Evolutionary conservation across 2,113 vertebrate genomes (phyloP), one percentile per base, ranked within the genome.

Genomic region (Jacana jacana): DNA sequence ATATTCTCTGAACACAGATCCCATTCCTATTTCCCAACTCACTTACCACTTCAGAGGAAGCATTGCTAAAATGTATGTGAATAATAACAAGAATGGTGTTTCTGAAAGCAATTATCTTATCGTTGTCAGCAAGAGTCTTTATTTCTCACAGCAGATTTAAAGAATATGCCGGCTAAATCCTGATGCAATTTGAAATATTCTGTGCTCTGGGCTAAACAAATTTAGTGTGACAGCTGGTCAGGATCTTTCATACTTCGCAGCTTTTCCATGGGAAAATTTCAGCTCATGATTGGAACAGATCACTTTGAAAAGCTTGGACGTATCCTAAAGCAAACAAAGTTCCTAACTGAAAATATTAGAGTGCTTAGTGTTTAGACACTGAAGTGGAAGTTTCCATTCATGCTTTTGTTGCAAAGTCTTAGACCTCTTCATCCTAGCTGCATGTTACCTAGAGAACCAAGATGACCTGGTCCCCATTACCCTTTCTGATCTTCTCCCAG

Each of bases 381-480:
- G 42, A 1, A 1, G 30, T 69, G 25, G 35, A 81, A 57, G 24
- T 30, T 70, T 70, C 51, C 7, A 22, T 71, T 76, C 10, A 8
- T 58, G 27, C 10, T 58, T 54, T 37, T 4, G 2, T 23, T 81
- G 23, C 10, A 19, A 69, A 25, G 7, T 24, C 17, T 55, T 31
- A 51, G 20, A 39, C 11, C 7, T 51, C 12, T 57, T 13, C 31
- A 33, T 23, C 27, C 8, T 48, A 37, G 6, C 16, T 17, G 27
- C 58, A 54, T 27, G 19, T 31, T 70, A 46, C 9, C 30, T 49
- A 14, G 37, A 6, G 17, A 10, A 7, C 2, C 51, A 54, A 71
- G 17, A 4, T 0, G 0, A 30, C 8, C 23, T 48, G 10, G 15
- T 44, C 8, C 18, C 3, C 1, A 1, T 64, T 49, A 30, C 4